Base-by-base conservation (phyloP, 2,888 invertebrate species). In the Rosalia funebris region DNA sequence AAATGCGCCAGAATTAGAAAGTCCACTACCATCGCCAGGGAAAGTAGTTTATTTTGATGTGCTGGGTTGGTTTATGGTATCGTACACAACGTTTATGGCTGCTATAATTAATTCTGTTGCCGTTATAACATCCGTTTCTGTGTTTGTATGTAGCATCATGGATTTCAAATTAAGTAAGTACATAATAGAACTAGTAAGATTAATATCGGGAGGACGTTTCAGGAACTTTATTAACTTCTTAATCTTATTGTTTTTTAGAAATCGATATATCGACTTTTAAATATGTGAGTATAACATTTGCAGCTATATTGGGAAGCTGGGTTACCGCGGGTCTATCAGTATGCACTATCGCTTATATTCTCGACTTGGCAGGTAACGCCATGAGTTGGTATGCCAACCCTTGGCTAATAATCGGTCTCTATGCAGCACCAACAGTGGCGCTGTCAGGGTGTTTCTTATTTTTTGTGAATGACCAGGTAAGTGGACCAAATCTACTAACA, bases 1-100 rank as follows among this genome's bases (percentile, higher is more conserved):
- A 7, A 74, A 79, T 58, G 77, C 79, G 9, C 73, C 76, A 0
- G 78, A 82, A 71, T 60, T 82, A 11, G 59, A 78, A n/a, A 74
- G 83, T 0, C 73, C 82, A 12, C 48, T 68, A 37, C 59, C 66
- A 0, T 48, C 58, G 17, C 19, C 59, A 19, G 73, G 69, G 48
- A 74, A 75, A 62, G 62, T 71, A 2, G 71, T 77, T 14, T 78
- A 71, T 65, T 78, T 69, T 50, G 77, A 77, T 62, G 48, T 76
- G 37, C 63, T 78, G 12, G 76, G 76, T 25, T 64, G 63, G 53
- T 76, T 72, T 62, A 66, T 76, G 66, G 52, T 77, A 9, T 62
- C 68, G 1, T 77, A 77, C 56, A 71, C 61, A 5, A 68, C 65
- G 25, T 60, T 60, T 41, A 48, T 61, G 2, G 74, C 68, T n/a